These are phyloP conservation scores for Stenodema calcarata DNA, from an alignment of 2,888 invertebrate species.

Conservation along the genomic window DNA sequence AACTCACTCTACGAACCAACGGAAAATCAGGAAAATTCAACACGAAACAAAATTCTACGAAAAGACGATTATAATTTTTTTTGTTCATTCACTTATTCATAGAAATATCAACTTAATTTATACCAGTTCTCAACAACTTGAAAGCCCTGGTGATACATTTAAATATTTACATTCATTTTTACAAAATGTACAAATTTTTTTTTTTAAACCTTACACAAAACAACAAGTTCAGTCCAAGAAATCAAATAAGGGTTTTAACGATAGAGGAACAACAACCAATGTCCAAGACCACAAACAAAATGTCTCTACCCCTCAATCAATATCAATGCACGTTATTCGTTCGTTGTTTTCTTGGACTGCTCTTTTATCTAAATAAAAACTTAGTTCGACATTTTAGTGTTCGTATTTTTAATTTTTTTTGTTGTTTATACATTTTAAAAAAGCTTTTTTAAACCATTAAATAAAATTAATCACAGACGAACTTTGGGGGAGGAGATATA, in stretches of 20 bases:
- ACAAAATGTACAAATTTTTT: slow-evolving; percentile 36
- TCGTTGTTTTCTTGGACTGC: slow-evolving; percentile 19
- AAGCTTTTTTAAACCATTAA: slow-evolving; percentile 30
- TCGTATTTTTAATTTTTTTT: neutral
- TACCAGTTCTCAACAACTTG: slow-evolving; percentile 32
- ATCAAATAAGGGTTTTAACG: neutral
- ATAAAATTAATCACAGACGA: slow-evolving; percentile 50
- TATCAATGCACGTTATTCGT: neutral
- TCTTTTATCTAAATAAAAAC: slow-evolving; percentile 20
- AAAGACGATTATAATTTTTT: slow-evolving; percentile 42
- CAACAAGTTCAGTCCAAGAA: slow-evolving; percentile 40
- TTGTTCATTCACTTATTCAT: neutral
- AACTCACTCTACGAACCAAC: too few relatives aligned
- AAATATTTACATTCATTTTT: slow-evolving; percentile 43
- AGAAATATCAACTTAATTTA: slow-evolving; percentile 46
- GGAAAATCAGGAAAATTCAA: neutral
- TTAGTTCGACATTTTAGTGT: slow-evolving; percentile 39
- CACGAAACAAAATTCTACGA: neutral
- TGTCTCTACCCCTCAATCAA: neutral
- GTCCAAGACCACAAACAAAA: neutral
- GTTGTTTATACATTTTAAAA: slow-evolving; percentile 25
- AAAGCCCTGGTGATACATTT: slow-evolving; percentile 40
- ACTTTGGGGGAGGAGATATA: slow-evolving; percentile 30
- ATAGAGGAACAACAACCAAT: slow-evolving; percentile 6
- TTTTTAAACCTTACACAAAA: slow-evolving; percentile 21